Percentiles rank a stretch among this genome's conserved stretches.
Conservation (phyloP, 2,888 invertebrate genomes). For the Eupithecia exiguata region DNA sequence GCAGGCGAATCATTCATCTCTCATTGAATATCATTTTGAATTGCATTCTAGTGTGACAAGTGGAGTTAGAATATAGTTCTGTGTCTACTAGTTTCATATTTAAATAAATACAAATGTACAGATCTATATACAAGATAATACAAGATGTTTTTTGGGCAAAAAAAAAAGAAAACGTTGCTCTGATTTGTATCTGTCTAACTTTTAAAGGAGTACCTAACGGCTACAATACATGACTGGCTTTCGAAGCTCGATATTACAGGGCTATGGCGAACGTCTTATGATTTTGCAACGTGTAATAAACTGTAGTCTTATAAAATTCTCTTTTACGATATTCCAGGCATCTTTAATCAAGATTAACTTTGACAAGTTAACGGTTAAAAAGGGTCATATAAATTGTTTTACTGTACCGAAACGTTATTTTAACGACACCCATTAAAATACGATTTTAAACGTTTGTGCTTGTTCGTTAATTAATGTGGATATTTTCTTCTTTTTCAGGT, state of each 20-base stretch:
- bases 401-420: slow-evolving; percentile 32
- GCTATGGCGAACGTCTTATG: background rate
- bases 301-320: slow-evolving; percentile 12
- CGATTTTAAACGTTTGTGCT: slow-evolving; percentile 44
- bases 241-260: background rate
- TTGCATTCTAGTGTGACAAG: too few species aligned
- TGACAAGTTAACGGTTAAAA: slow-evolving; percentile 30
- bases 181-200: background rate
- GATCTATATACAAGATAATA: too few species aligned
- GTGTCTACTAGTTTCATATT: too few species aligned
- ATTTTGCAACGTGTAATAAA: slow-evolving; percentile 3
- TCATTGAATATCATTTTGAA: too few species aligned
- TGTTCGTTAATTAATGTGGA: slow-evolving; percentile 48
- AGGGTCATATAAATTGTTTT: slow-evolving; percentile 35
- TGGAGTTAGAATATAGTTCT: too few species aligned
- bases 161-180: background rate
- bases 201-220: background rate
- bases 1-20: too few species aligned
- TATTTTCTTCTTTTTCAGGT: slow-evolving; percentile 41
- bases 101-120: too few species aligned
- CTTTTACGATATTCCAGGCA: slow-evolving; percentile 20
- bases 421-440: slow-evolving; percentile 44
- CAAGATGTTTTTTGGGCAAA: too few species aligned
- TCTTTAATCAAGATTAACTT: slow-evolving; percentile 15
- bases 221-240: background rate